Evolutionary conservation across 2,888 invertebrate species (phyloP), one percentile per base, ranked within the genome.

Genomic region (Baronia brevicornis): DNA sequence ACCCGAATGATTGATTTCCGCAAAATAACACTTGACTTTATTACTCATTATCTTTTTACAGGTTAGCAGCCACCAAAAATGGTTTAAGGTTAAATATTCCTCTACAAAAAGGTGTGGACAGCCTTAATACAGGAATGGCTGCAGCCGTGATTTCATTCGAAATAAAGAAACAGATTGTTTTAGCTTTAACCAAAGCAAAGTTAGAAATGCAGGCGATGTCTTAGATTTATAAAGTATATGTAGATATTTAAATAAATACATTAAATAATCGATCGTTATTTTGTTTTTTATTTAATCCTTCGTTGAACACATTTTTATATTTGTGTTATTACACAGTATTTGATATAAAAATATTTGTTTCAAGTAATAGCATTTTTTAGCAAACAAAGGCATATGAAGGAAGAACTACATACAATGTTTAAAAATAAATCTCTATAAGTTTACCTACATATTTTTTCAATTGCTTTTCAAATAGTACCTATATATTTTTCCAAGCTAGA

Each of bases 131-230:
- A 2, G 90, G 91, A 3, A 90, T 93, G 60, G 95, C 97, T 0
- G 80, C 93, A 9, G 92, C 94, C 7, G 86, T 97, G 19, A 88
- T 97, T 48, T 85, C 91, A 11, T 97, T 93, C 73, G 96, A 97
- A 86, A 88, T 95, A 26, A 88, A 87, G 52, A 88, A 90, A 50
- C 93, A 93, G 65, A 72, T 88, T 28, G 52, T 78, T 15, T 68
- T 73, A 38, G 52, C 60, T 2, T 69, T 63, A 64, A 51, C 52
- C 1, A 71, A 68, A 39, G 46, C 54, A 6, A 74, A 61, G 43
- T 34, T 59, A 12, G 53, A 61, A 26, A 60, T 48, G 35, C 45
- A 54, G 38, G 44, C 48, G 20, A 6, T 36, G 12, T 21, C 22
- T 24, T 27, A 20, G 21, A 28, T 2, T 14, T 24, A 3, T 33